Conservation (phyloP, 1,140 invertebrate genomes). For the Oscheius sp. region DNA sequence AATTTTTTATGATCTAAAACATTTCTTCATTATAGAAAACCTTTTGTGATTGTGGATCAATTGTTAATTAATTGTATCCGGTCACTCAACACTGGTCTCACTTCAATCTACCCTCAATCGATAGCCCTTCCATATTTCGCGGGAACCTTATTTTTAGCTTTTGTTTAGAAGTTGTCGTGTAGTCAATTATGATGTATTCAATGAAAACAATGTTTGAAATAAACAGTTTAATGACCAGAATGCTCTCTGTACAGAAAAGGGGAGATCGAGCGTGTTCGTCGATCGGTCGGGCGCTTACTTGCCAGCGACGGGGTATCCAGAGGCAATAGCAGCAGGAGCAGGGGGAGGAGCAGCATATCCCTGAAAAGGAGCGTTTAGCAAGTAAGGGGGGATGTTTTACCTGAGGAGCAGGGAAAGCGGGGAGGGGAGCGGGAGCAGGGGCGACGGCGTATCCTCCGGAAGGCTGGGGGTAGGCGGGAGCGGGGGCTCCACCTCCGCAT, state of each 20-base stretch:
- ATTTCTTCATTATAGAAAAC: too few relatives aligned
- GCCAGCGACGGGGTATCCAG: not conserved
- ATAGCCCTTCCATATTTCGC: too few relatives aligned
- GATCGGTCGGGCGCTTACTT: not conserved
- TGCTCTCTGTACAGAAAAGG: not conserved
- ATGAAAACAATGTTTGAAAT: not conserved
- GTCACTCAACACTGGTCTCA: too few relatives aligned
- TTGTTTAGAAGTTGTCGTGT: too few relatives aligned
- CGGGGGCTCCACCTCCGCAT: not conserved
- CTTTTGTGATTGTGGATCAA: too few relatives aligned
- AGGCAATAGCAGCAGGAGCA: not conserved
- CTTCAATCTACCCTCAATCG: too few relatives aligned
- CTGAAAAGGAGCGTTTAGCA: not conserved
- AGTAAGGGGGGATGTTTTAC: not conserved
- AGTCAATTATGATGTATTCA: too few relatives aligned
- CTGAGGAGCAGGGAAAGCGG: not conserved
- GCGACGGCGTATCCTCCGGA: too few relatives aligned
- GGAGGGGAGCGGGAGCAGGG: not conserved
- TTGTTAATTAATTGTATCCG: too few relatives aligned
- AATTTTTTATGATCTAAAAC: too few relatives aligned
- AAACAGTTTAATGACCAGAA: not conserved
- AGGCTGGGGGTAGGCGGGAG: not conserved
- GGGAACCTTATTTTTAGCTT: too few relatives aligned
- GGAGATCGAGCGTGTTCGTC: not conserved
- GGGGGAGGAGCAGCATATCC: not conserved